Evolutionary conservation across 2,797 vertebrate species (phyloP).

Genomic region (Spinus olivaceus): DNA sequence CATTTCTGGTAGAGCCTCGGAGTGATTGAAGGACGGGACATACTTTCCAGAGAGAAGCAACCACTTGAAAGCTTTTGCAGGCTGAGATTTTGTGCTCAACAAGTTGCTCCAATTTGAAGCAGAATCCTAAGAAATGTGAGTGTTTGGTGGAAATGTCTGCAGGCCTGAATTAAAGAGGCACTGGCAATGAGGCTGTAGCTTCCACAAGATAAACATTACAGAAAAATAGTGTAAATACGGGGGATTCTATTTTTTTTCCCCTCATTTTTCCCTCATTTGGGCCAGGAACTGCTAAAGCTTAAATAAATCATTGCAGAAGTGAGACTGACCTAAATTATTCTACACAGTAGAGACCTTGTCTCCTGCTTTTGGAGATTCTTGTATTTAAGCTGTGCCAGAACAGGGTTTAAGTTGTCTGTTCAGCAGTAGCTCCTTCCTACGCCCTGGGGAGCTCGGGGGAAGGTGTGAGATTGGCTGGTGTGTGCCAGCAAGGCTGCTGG

Average conservation of each 20-base stretch:
- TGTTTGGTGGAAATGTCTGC: slow-evolving; percentile 50
- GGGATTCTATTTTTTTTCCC: background rate
- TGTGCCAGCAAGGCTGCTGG: background rate
- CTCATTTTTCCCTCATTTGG: background rate
- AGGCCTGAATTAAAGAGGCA: background rate
- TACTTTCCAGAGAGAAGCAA: background rate
- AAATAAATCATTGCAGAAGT: slow-evolving; percentile 37
- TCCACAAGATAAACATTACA: slow-evolving; percentile 27
- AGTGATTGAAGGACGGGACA: rapidly evolving
- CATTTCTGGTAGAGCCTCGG: background rate
- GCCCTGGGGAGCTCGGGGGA: background rate
- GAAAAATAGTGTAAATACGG: slow-evolving; percentile 8
- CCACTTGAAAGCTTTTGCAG: background rate
- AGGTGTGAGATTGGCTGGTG: slow-evolving; percentile 17
- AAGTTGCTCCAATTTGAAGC: background rate
- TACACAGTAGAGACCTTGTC: slow-evolving; percentile 26
- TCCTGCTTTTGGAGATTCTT: slow-evolving; percentile 25
- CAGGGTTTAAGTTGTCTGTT: background rate
- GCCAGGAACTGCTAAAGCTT: background rate
- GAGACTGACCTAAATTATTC: slow-evolving; percentile 45
- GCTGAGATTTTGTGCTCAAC: background rate
- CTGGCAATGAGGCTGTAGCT: slow-evolving; percentile 35
- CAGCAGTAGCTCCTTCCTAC: background rate
- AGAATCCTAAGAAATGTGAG: background rate
- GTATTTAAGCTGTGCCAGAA: background rate